phyloP scores from a whole-genome alignment of 2,797 vertebrate genomes.

The Glyptemys insculpta region DNA sequence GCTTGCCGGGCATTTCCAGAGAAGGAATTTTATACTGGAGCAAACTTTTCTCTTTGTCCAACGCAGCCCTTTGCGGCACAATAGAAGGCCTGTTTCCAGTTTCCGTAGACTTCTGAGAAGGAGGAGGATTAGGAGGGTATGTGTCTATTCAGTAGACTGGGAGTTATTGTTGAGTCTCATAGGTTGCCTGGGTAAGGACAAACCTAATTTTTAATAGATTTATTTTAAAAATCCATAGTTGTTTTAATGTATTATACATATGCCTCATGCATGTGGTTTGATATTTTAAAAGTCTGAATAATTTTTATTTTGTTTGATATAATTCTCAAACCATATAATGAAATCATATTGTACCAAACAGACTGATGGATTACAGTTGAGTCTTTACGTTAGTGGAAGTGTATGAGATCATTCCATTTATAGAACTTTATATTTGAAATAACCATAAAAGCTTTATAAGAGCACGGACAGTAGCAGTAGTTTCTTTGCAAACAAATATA shows the following conservation, averaged over 20 bases:
- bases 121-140: neutral
- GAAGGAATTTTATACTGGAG: neutral
- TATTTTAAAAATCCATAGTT: neutral
- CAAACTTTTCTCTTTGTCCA: neutral
- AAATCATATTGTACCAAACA: neutral
- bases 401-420: conserved; percentile 42
- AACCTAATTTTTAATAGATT: neutral
- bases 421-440: conserved; percentile 71
- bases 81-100: neutral
- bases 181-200: neutral
- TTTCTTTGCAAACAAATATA: conserved; percentile 55
- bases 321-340: conserved; percentile 35
- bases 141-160: neutral
- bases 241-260: neutral
- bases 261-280: neutral
- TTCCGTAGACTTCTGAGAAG: neutral
- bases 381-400: conserved; percentile 55
- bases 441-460: conserved; percentile 62
- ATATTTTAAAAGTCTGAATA: neutral
- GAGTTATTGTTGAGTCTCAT: neutral
- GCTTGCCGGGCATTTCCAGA: neutral
- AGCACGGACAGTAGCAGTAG: conserved; percentile 47
- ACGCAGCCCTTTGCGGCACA: neutral
- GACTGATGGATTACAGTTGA: neutral
- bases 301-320: conserved; percentile 10